Evolutionary conservation across 2,113 vertebrate genomes (phyloP).

Genomic region (Xiphorhynchus elegans): DNA sequence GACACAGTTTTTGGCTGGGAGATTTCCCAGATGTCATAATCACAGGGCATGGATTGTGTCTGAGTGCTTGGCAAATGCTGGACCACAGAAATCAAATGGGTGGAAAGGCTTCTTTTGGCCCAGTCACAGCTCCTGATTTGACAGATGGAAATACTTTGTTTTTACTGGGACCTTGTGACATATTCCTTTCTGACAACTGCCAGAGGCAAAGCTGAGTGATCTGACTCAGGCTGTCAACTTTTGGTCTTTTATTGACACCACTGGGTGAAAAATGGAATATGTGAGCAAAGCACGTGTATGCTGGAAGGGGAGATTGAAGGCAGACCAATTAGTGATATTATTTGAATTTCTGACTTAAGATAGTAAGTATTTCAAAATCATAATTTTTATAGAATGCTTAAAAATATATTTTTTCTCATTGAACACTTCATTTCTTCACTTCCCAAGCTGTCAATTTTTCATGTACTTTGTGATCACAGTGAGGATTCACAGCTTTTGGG

Average conservation of each 20-base stretch:
- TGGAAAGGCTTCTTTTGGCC: background rate
- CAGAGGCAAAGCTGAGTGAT: conserved; percentile 18
- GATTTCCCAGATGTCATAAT: background rate
- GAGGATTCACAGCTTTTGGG: background rate
- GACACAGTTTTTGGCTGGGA: background rate
- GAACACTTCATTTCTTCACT: background rate
- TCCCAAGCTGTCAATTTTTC: background rate
- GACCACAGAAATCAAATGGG: background rate
- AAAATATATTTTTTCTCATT: background rate
- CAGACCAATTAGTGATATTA: background rate
- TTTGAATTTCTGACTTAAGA: background rate
- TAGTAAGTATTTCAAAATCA: background rate
- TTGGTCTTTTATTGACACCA: background rate
- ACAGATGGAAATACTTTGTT: conserved; percentile 5
- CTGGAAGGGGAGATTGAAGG: background rate
- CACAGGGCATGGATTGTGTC: background rate
- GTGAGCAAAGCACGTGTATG: background rate
- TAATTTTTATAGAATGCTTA: background rate
- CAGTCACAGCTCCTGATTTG: background rate
- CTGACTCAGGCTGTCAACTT: background rate
- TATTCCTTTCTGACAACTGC: background rate
- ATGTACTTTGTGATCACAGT: background rate
- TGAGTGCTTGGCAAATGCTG: background rate
- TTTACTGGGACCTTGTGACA: background rate
- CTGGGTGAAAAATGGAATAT: background rate